These are phyloP conservation scores for Ostrea edulis DNA, from an alignment of 1,140 invertebrate genomes.

Conservation along the genomic window DNA sequence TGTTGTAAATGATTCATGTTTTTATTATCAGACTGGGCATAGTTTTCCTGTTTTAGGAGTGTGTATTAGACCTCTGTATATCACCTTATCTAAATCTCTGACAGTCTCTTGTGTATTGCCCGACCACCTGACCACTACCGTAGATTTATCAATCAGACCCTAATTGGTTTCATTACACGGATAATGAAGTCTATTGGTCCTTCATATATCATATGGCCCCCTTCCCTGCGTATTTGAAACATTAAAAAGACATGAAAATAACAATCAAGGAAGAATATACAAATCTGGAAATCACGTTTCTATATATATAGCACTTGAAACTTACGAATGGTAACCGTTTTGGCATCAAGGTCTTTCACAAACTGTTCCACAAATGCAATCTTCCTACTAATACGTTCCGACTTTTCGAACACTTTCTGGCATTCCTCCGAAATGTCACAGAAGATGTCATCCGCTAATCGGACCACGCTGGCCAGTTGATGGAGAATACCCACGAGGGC, in stretches of 20 bases:
- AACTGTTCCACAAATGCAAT: constrained; percentile 84
- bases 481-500: constrained; percentile 87
- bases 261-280: neutral
- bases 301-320: constrained; percentile 70
- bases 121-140: neutral
- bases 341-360: constrained; percentile 85
- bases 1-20: neutral
- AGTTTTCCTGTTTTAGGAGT: neutral
- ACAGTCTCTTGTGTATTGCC: neutral
- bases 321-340: constrained; percentile 91
- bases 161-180: neutral
- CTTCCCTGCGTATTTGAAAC: too few relatives aligned
- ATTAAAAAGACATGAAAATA: neutral
- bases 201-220: too few relatives aligned
- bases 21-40: neutral
- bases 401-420: constrained; percentile 84
- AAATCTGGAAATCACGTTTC: neutral
- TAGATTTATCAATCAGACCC: neutral
- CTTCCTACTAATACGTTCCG: constrained; percentile 83
- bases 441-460: constrained; percentile 89
- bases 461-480: constrained; percentile 88
- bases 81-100: constrained; percentile 17
- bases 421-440: constrained; percentile 86
- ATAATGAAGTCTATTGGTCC: too few relatives aligned
- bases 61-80: neutral